A percentile compares a stretch with the other conserved stretches of the same genome.
These are phyloP conservation scores for Acanthurus lineatus DNA, from an alignment of 2,797 vertebrate species.

Conservation along the genomic window DNA sequence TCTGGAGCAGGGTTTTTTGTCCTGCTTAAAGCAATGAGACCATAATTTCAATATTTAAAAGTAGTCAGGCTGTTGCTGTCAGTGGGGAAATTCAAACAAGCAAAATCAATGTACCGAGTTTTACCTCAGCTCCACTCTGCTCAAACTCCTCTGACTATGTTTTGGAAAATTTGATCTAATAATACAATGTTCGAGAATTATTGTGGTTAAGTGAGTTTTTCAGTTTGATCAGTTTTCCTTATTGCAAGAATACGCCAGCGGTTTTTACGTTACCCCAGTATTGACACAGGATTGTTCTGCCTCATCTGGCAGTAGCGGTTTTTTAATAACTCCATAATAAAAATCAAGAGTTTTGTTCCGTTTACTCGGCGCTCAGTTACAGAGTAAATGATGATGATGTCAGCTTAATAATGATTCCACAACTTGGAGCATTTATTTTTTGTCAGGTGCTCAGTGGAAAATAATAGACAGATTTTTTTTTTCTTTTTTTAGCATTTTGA, in stretches of 20 bases:
- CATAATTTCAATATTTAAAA: conserved; percentile 38
- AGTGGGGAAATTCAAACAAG: conserved; percentile 29
- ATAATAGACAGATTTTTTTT: conserved; percentile 8
- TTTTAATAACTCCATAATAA: conserved; percentile 51
- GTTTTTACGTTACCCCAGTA: conserved; percentile 21
- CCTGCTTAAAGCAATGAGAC: neutral
- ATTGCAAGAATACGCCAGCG: conserved; percentile 25
- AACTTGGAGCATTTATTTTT: conserved; percentile 34
- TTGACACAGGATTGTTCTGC: conserved; percentile 39
- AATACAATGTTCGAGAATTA: conserved; percentile 40
- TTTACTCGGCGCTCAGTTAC: conserved; percentile 21
- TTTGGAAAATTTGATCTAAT: conserved; percentile 62
- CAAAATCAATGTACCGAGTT: neutral
- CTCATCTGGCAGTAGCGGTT: conserved; percentile 39
- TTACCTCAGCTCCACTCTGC: neutral
- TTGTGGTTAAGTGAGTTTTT: conserved; percentile 48
- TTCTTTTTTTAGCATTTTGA: neutral
- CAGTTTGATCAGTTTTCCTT: conserved; percentile 40
- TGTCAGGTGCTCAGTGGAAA: conserved; percentile 36
- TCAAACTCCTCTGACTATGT: conserved; percentile 35
- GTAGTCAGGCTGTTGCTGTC: conserved; percentile 37
- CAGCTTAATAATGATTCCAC: conserved; percentile 43
- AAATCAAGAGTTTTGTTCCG: conserved; percentile 29
- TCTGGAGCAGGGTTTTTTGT: conserved; percentile 5
- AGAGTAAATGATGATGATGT: conserved; percentile 47